Conservation (phyloP, 2,888 invertebrate species). For the Limenitis camilla region DNA sequence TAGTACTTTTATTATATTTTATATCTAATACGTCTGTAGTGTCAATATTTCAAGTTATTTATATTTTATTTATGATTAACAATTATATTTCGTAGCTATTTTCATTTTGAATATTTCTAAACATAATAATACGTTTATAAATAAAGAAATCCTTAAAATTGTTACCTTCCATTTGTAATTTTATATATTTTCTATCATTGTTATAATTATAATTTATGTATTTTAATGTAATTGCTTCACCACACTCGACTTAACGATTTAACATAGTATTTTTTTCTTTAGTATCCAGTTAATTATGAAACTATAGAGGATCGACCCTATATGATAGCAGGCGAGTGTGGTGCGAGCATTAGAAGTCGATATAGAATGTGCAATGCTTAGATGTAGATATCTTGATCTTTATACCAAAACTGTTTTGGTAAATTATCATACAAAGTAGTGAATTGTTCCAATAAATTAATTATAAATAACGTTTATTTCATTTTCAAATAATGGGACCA, state of each 20-base stretch:
- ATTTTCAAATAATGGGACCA: slow-evolving; percentile 13
- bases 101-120: no score
- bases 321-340: slow-evolving; percentile 9
- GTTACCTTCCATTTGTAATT: slow-evolving; percentile 17
- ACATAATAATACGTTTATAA: no score
- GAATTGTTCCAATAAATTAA: slow-evolving; percentile 66
- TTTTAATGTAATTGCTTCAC: slow-evolving; percentile 7
- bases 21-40: no score
- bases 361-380: slow-evolving; percentile 68
- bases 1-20: no score
- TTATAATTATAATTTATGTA: slow-evolving; percentile 11
- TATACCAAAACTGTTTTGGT: slow-evolving; percentile 65
- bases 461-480: slow-evolving; percentile 33
- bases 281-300: no score
- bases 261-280: no score
- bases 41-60: no score
- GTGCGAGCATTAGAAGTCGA: slow-evolving; percentile 26
- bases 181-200: slow-evolving; percentile 3
- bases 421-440: slow-evolving; percentile 66
- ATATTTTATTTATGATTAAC: no score
- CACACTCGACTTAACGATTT: slow-evolving; percentile 10
- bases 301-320: no score
- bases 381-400: slow-evolving; percentile 49
- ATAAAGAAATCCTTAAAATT: slow-evolving; percentile 3
- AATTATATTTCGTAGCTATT: no score